Percentiles rank a stretch among this genome's conserved stretches.
These are phyloP conservation scores for Psammodynastes pulverulentus DNA, from an alignment of 2,113 vertebrate genomes.

Conservation along the genomic window DNA sequence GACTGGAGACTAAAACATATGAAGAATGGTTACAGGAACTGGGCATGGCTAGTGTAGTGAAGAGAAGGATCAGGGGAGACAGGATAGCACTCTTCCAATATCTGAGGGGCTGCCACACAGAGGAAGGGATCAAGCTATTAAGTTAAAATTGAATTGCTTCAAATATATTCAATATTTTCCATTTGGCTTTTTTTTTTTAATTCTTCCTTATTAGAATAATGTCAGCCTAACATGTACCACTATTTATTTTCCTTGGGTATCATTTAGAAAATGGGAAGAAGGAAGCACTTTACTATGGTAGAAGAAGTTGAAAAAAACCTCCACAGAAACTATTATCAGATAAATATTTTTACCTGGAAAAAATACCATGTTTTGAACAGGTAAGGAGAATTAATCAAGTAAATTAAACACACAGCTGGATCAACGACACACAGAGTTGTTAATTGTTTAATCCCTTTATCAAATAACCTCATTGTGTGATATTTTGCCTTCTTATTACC, in stretches of 20 bases:
- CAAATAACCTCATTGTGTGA: neutral
- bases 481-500: neutral
- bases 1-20: no score
- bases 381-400: neutral
- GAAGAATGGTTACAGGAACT: no score
- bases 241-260: neutral
- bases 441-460: neutral
- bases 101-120: no score
- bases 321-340: neutral
- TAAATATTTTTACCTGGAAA: conserved; percentile 8
- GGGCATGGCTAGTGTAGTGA: no score
- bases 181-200: neutral
- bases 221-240: neutral
- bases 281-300: neutral
- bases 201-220: neutral
- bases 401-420: neutral
- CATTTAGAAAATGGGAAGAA: neutral
- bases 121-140: no score
- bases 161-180: neutral
- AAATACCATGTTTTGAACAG: neutral
- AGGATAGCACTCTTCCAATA: no score
- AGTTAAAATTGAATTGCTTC: neutral
- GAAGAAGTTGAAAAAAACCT: neutral
- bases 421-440: neutral
- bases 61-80: no score